These are phyloP conservation scores for Syngnathoides biaculeatus DNA, from an alignment of 2,113 vertebrate genomes.

Conservation along the genomic window DNA sequence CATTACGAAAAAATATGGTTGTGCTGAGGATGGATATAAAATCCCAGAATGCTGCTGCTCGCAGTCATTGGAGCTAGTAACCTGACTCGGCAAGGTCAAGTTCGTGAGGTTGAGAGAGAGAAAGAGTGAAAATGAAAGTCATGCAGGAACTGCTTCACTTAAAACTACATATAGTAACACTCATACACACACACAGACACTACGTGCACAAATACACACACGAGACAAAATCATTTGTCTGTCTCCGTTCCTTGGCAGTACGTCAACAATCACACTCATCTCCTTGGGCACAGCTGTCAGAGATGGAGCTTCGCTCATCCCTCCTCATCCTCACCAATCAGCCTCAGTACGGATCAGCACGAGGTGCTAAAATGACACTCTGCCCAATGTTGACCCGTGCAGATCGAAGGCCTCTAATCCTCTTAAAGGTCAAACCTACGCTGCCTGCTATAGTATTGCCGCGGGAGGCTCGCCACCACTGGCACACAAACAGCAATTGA, in stretches of 20 bases:
- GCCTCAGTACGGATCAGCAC: constrained; percentile 54
- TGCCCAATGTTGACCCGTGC: constrained; percentile 37
- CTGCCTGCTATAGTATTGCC: constrained; percentile 17
- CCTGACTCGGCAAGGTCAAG: constrained; percentile 66
- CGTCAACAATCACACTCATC: constrained; percentile 14
- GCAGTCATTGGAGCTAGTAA: constrained; percentile 57
- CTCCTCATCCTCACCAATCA: constrained; percentile 52
- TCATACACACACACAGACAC: not conserved
- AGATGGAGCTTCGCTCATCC: constrained; percentile 32
- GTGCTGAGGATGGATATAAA: constrained; percentile 31
- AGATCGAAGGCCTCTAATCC: constrained; percentile 51
- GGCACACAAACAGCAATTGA: constrained; percentile 15
- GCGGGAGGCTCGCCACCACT: constrained; percentile 20
- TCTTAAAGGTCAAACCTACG: constrained; percentile 55
- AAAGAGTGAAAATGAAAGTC: constrained; percentile 14
- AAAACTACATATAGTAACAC: not conserved
- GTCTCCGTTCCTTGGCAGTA: not conserved
- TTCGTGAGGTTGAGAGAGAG: constrained; percentile 14
- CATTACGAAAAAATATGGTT: constrained; percentile 7
- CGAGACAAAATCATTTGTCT: not conserved
- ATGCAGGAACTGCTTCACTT: not conserved
- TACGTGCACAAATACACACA: too few relatives aligned
- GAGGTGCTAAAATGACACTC: constrained; percentile 63
- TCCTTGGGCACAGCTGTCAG: constrained; percentile 28
- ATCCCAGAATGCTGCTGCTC: constrained; percentile 27